Conservation (phyloP, 1,140 invertebrate species). For the Tetragnatha versicolor region DNA sequence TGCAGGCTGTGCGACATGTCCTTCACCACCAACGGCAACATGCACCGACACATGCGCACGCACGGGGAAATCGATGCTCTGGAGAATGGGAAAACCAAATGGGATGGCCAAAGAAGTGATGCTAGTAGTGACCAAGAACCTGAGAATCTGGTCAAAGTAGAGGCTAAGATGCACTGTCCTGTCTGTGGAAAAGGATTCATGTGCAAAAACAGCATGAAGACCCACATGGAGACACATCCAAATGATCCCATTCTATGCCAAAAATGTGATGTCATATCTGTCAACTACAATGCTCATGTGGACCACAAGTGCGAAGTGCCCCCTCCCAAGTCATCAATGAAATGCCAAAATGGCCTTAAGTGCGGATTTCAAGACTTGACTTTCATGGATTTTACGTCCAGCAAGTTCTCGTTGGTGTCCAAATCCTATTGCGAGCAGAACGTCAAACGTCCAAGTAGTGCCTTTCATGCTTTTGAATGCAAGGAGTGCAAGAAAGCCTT, state of each 20-base stretch:
- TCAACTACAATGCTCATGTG: slow-evolving; percentile 66
- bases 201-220: slow-evolving; percentile 69
- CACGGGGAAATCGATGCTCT: slow-evolving; percentile 64
- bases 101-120: slow-evolving; percentile 23
- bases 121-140: not conserved
- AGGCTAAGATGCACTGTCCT: slow-evolving; percentile 39
- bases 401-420: slow-evolving; percentile 80
- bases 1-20: slow-evolving; percentile 80
- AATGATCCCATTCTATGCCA: slow-evolving; percentile 75
- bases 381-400: slow-evolving; percentile 79
- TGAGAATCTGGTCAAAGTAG: not conserved
- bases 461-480: slow-evolving; percentile 74
- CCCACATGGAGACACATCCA: slow-evolving; percentile 76
- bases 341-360: slow-evolving; percentile 21
- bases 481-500: slow-evolving; percentile 76
- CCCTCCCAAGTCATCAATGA: not conserved
- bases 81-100: not conserved
- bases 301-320: slow-evolving; percentile 51
- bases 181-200: slow-evolving; percentile 71
- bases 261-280: slow-evolving; percentile 74
- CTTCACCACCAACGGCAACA: slow-evolving; percentile 88
- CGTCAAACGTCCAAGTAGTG: slow-evolving; percentile 71
- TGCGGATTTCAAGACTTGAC: slow-evolving; percentile 77
- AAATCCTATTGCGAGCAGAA: slow-evolving; percentile 76
- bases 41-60: slow-evolving; percentile 83